Evolutionary conservation across 1,140 invertebrate species (phyloP).

Genomic region (Lepidurus couesii): DNA sequence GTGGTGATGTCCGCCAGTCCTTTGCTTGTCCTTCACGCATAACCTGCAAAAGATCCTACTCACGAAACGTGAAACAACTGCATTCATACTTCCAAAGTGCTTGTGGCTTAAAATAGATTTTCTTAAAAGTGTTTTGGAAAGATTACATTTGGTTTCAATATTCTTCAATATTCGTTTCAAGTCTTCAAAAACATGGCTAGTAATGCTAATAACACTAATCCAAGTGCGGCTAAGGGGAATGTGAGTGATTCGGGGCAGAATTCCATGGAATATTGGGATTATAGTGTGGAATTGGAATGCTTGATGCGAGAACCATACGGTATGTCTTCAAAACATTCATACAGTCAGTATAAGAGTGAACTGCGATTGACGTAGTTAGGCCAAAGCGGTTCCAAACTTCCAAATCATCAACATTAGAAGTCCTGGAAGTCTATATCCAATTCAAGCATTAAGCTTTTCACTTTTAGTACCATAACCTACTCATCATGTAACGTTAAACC

Average conservation of each 20-base stretch:
- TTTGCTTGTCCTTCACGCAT: neutral
- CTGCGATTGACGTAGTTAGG: no score
- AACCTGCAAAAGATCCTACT: neutral
- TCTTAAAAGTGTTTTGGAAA: no score
- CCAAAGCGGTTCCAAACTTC: no score
- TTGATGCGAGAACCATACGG: slow-evolving; percentile 53
- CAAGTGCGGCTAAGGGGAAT: neutral
- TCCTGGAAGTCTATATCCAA: no score
- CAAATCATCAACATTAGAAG: no score
- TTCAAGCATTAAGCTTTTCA: no score
- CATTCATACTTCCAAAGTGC: no score
- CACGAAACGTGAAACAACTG: neutral
- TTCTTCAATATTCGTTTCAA: neutral
- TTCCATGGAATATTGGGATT: slow-evolving; percentile 73
- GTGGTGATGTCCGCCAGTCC: neutral
- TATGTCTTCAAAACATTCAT: neutral
- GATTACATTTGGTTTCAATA: no score
- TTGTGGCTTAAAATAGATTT: no score
- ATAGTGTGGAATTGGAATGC: slow-evolving; percentile 69
- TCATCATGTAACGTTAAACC: no score
- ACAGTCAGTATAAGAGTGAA: neutral
- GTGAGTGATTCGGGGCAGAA: slow-evolving; percentile 46
- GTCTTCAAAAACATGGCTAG: neutral
- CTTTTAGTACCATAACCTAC: no score
- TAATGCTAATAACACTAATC: neutral